Evolutionary conservation across 2,797 vertebrate genomes (phyloP), one percentile per base, ranked within the genome.

Genomic region (Holocentrus rufus): DNA sequence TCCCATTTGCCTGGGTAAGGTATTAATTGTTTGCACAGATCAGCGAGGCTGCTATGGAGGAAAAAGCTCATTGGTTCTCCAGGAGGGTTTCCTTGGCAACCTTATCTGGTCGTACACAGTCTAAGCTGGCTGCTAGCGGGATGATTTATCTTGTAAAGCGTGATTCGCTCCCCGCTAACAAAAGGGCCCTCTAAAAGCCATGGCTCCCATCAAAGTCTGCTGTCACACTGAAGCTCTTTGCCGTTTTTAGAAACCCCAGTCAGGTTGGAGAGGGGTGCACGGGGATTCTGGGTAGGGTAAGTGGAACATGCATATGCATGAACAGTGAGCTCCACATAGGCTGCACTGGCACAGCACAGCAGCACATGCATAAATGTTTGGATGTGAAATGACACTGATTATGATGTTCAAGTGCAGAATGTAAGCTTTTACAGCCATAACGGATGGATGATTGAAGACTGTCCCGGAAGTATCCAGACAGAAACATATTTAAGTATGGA

Each of bases 61-160:
- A 78, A 80, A 80, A 57, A 31, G 13, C 88, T 87, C 76, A 88
- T 91, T 92, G 92, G 92, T 85, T 92, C 83, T 82, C 83, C 80
- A 64, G 72, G 72, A 87, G 88, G 83, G 94, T 94, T 94, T 93
- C 94, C 93, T 90, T 90, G 92, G 93, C 91, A 94, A 95, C 92
- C 86, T 89, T 94, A 94, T 95, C 93, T 85, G 87, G 90, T 88
- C 88, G 92, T 94, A 93, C 87, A 90, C 87, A 91, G 90, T 92
- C 86, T 87, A 84, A 91, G 85, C 86, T 47, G 81, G 66, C 89
- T 90, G 87, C 90, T 76, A 60, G 85, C 63, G 44, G 84, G 72
- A 79, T 86, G 87, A 88, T 93, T 93, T 91, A 91, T 93, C 90
- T 91, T 79, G 85, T 89, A 88, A 85, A 82, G 83, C 74, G 65